phyloP scores from a whole-genome alignment of 2,888 invertebrate genomes.

The Nomada lathburiana region DNA sequence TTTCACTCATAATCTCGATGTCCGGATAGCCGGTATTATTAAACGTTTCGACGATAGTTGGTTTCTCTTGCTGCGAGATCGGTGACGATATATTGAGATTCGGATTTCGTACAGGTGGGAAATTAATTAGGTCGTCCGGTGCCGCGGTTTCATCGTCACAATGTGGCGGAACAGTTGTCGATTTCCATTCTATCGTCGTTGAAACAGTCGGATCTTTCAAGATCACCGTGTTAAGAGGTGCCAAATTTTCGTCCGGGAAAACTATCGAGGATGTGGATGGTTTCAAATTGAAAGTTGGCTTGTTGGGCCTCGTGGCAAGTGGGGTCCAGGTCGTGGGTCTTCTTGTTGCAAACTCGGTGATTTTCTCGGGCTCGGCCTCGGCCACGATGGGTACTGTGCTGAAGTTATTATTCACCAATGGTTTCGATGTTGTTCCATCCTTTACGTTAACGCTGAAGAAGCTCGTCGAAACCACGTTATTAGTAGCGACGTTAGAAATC shows the following conservation, averaged over 20 bases:
- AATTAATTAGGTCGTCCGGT: conserved; percentile 90
- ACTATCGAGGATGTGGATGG: conserved; percentile 66
- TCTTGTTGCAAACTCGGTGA: conserved; percentile 59
- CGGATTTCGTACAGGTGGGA: conserved; percentile 94
- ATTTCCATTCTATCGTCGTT: conserved; percentile 1
- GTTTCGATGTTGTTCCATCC: conserved; percentile 74
- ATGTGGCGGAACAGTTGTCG: conserved; percentile 62
- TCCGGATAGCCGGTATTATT: conserved; percentile 83
- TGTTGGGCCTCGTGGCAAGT: conserved; percentile 76
- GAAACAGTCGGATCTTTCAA: conserved; percentile 65
- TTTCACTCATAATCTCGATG: conserved; percentile 85
- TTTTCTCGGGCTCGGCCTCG: not conserved
- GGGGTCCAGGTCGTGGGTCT: conserved; percentile 79
- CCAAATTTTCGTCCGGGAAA: conserved; percentile 61
- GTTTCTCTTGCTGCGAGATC: conserved; percentile 84
- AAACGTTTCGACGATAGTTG: conserved; percentile 82
- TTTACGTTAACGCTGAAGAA: conserved; percentile 81
- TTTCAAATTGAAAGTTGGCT: conserved; percentile 79
- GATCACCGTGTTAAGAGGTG: conserved; percentile 58
- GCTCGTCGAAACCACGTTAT: conserved; percentile 81
- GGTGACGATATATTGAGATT: conserved; percentile 90
- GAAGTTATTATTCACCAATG: conserved; percentile 45
- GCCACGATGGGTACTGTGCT: conserved; percentile 54
- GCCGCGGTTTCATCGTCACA: conserved; percentile 88
- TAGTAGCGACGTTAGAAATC: conserved; percentile 75